Evolutionary conservation across 2,113 vertebrate species (phyloP).

Genomic region (Melanocharis versteri): DNA sequence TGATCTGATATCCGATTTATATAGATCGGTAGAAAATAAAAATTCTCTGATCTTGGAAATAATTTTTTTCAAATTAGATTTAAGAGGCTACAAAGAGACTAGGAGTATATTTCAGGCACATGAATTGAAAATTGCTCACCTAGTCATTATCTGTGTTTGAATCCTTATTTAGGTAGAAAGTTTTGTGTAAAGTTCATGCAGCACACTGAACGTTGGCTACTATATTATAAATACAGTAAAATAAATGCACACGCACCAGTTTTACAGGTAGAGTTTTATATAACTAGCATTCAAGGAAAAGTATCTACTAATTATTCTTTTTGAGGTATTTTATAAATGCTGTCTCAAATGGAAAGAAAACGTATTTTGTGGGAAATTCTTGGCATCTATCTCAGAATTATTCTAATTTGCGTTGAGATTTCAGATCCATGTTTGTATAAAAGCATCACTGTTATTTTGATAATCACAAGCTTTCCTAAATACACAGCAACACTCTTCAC

Average conservation of each 20-base stretch:
- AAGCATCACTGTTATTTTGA: not conserved
- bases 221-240: not conserved
- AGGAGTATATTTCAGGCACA: not conserved
- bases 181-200: not conserved
- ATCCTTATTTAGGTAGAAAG: not conserved
- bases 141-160: not conserved
- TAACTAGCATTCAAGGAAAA: not conserved
- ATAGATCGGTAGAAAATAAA: not conserved
- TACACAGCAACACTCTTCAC: not conserved
- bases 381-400: not conserved
- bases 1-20: not conserved
- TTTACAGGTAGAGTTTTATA: not conserved
- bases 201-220: not conserved
- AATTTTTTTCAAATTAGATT: not conserved
- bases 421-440: not conserved
- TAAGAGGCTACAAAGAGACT: not conserved
- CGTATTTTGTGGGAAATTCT: not conserved
- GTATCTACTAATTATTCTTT: not conserved
- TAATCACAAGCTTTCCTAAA: conserved; percentile 7
- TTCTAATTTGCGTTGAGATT: not conserved
- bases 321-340: not conserved
- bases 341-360: not conserved
- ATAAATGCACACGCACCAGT: accelerated
- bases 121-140: not conserved
- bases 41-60: not conserved